These are phyloP conservation scores for Drosophila diplacantha DNA, from an alignment of 2,888 invertebrate species.

Conservation along the genomic window DNA sequence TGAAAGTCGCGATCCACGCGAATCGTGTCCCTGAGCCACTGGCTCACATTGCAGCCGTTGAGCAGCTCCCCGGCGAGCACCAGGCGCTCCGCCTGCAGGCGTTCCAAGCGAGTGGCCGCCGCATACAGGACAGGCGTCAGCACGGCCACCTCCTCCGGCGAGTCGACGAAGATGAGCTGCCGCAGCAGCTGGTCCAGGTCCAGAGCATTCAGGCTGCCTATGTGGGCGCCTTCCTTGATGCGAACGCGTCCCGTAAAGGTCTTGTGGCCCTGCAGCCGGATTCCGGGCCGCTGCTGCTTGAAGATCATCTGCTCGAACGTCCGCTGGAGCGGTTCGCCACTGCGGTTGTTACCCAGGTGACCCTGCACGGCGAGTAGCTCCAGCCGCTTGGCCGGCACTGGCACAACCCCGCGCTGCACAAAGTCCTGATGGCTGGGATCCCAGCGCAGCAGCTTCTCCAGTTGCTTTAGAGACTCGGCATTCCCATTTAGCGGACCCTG, in stretches of 20 bases:
- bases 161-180: slow-evolving; percentile 76
- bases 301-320: slow-evolving; percentile 72
- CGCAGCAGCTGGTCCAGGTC: slow-evolving; percentile 74
- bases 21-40: slow-evolving; percentile 78
- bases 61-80: slow-evolving; percentile 66
- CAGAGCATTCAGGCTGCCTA: slow-evolving; percentile 72
- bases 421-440: slow-evolving; percentile 56
- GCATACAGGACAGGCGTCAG: slow-evolving; percentile 76
- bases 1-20: slow-evolving; percentile 76
- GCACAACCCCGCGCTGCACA: slow-evolving; percentile 62
- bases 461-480: slow-evolving; percentile 18
- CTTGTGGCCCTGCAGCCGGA: slow-evolving; percentile 63
- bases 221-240: slow-evolving; percentile 71
- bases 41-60: slow-evolving; percentile 75
- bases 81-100: slow-evolving; percentile 58
- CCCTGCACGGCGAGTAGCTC: slow-evolving; percentile 66
- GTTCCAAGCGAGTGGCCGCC: slow-evolving; percentile 65
- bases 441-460: slow-evolving; percentile 56
- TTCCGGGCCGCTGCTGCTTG: slow-evolving; percentile 48
- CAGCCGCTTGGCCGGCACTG: slow-evolving; percentile 50
- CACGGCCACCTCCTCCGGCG: slow-evolving; percentile 37
- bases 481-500: slow-evolving; percentile 64
- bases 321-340: slow-evolving; percentile 56
- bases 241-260: slow-evolving; percentile 72
- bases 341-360: slow-evolving; percentile 58